Base-by-base conservation (phyloP, 2,797 vertebrate genomes). In the Corythornis leucogaster region DNA sequence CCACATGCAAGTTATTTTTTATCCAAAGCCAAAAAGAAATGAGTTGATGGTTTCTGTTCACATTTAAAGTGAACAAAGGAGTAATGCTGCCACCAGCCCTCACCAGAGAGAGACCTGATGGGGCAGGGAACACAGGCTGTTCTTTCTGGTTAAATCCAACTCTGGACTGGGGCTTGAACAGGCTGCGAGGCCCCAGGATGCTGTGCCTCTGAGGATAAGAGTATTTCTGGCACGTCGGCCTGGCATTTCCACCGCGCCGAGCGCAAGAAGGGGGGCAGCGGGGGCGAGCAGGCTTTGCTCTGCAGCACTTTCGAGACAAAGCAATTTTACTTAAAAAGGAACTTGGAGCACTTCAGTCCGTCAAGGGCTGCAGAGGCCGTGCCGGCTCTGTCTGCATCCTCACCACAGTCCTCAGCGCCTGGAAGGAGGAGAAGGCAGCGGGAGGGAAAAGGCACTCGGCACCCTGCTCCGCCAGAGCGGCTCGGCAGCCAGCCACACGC, bases 321-420 rank as follows among this genome's bases (percentile, higher is more conserved):
- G 68, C 2, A 3, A 61, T 94, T 94, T 96, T 88, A 96, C 91
- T 93, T 94, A 93, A 96, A 95, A 96, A 96, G 96, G 94, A 89
- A 77, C 87, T 91, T 18, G 50, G 24, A 92, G 50, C 73, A 19
- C 19, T 81, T 54, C 66, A 38, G 80, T 11, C 73, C 2, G 0
- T 8, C 5, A 2, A 62, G 59, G 16, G 25, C 15, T 22, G 21
- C 69, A 51, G 54, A 35, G 79, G 63, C 85, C 0, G 33, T 24
- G 61, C 77, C 3, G 35, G 73, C 58, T 75, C 69, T 9, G 54
- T 15, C 82, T 74, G 68, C 57, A 12, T 50, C 84, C 35, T 2
- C 2, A 0, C 45, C 5, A 17, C 76, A 19, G 54, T 62, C 59
- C 26, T 59, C 0, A 1, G 46, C 2, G 16, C 43, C 33, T 12